Evolutionary conservation across 1,140 invertebrate genomes (phyloP), one percentile per base, ranked within the genome.

Genomic region (Anadara kagoshimensis): DNA sequence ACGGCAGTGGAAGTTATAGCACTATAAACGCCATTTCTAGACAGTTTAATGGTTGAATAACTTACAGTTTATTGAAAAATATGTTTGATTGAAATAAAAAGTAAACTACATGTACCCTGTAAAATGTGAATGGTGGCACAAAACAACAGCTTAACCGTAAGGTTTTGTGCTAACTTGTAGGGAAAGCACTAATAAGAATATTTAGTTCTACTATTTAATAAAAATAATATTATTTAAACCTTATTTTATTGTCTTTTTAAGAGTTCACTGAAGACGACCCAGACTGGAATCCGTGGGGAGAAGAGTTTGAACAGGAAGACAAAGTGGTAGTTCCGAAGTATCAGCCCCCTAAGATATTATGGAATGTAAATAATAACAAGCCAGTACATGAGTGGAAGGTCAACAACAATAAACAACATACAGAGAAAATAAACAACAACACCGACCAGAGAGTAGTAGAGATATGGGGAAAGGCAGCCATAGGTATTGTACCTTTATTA

Each of bases 381-480:
- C 75, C 61, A 68, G 69, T 70, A 1, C 61, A 70, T 36, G 72
- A 71, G 16, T 71, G 67, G 54, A 66, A 68, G 51, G 79, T 62
- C 58, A 62, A 72, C 44, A 65, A 61, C 45, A 56, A 29, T 20
- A 43, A 43, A 43, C 41, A 22, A 51, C 18, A 45, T 12, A 36
- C 57, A 41, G 56, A 54, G 16, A 72, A 59, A 51, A 44, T 49
- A 8, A 49, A 58, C 59, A n/a, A n/a, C n/a, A 76, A 53, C n/a
- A 62, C 59, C n/a, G 58, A 73, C 29, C 68, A 71, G 11, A 69
- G 69, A 57, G 73, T 78, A 61, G 87, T 91, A 41, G 91, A 92
- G 80, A 88, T 92, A 20, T 91, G 91, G 90, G 90, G 90, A 5
- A 92, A 91, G 85, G 91, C 91, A 26, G 89, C 91, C 18, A 91